Evolutionary conservation across 2,113 vertebrate genomes (phyloP), one percentile per base, ranked within the genome.

Genomic region (Apodemus sylvaticus): DNA sequence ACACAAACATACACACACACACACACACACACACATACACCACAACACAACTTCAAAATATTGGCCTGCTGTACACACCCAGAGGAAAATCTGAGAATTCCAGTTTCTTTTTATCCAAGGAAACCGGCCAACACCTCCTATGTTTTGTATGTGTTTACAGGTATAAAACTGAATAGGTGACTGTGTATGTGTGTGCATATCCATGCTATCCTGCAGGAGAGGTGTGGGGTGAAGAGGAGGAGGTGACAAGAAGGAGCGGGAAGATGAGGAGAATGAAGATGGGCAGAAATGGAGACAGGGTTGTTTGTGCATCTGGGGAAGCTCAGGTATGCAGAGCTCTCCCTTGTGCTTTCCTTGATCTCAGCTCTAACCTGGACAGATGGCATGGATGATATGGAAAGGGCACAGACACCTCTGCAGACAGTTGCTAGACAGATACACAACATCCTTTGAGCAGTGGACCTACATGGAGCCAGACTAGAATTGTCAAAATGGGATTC

Each of bases 371-470:
- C 10, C 16, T 45, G 62, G 60, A 68, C 4, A 12, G 19, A 66
- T 26, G 11, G 42, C 22, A 62, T 48, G 31, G 17, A 42, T 29
- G 66, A 11, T 51, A 11, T 48, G 29, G 36, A 45, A 51, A 86
- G 39, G 42, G 29, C 29, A 60, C n/a, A 60, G 78, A 39, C 55
- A 85, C 29, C 42, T 86, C 29, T 42, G 16, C 42, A 66, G 42
- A 31, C 26, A 31, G 42, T 0, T 7, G 20, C 42, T 60, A 17
- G 6, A 42, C 5, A 8, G 81, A 68, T 0, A 48, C 1, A 1
- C 0, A 0, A 0, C 1, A 2, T 5, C 29, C 53, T 58, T 36
- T 1, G 36, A 60, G 3, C 0, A 36, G 2, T 7, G 0, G 11
- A 29, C 60, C 82, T 14, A 1, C 36, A 1, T 36, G 42, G 24